A percentile compares a stretch with the other conserved stretches of the same genome.
phyloP scores from a whole-genome alignment of 2,888 invertebrate genomes.

The Diloba caeruleocephala region DNA sequence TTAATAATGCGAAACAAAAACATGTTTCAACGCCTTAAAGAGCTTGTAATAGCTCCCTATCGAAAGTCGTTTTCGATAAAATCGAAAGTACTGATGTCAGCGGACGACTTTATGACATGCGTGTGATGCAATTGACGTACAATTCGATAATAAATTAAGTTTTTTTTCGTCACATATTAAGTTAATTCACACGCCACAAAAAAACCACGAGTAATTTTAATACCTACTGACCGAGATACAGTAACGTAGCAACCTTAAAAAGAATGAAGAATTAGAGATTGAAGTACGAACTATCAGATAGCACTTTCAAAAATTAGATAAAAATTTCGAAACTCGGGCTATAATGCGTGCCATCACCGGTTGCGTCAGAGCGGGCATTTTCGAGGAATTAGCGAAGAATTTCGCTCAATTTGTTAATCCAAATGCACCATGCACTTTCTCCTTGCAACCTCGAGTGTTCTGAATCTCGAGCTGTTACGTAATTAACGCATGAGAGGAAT shows the following conservation, averaged over 20 bases:
- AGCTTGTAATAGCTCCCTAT: constrained; percentile 48
- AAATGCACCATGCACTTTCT: constrained; percentile 78
- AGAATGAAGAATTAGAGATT: constrained; percentile 44
- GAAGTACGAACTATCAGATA: constrained; percentile 24
- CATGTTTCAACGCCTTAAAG: constrained; percentile 51
- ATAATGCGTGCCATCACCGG: constrained; percentile 6
- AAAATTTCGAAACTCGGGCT: constrained; percentile 38
- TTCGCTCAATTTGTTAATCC: constrained; percentile 58
- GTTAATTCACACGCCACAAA: constrained; percentile 40
- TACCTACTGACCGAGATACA: constrained; percentile 49
- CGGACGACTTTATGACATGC: constrained; percentile 57
- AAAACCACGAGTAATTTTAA: constrained; percentile 42
- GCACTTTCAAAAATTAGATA: constrained; percentile 48
- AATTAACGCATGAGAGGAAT: constrained; percentile 50
- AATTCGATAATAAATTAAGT: constrained; percentile 43
- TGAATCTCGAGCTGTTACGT: constrained; percentile 65
- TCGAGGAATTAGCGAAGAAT: constrained; percentile 70
- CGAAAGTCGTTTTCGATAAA: constrained; percentile 58
- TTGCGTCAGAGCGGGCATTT: constrained; percentile 50
- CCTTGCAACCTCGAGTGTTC: constrained; percentile 55
- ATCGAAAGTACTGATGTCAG: constrained; percentile 65
- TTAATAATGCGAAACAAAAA: constrained; percentile 56
- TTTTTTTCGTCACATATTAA: constrained; percentile 27
- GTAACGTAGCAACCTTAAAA: constrained; percentile 37
- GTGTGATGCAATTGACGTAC: constrained; percentile 47